Base-by-base conservation (phyloP, 1,140 invertebrate genomes). In the Drosophila nebulosa region DNA sequence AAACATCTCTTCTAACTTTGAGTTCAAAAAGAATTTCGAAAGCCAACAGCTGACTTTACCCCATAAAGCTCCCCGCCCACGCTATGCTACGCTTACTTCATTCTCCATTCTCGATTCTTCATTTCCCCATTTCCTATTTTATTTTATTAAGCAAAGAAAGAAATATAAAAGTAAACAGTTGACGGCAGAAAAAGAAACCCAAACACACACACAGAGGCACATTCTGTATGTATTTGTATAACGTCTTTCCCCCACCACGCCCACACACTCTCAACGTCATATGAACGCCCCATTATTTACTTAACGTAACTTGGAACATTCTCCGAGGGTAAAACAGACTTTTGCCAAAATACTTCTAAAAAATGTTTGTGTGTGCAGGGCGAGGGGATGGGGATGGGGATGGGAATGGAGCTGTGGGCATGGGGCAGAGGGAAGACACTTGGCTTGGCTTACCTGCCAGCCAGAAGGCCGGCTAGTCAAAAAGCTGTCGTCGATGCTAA, bases 301-400 rank as follows among this genome's bases (percentile, higher is more conserved):
- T 86, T 86, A 86, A 86, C 81, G 85, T 86, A 86, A 86, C 83
- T 86, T 86, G 85, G 85, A 86, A 88, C 81, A 86, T 81, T 74
- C 74, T 67, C 77, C 14, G 39, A 46, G 39, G 39, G 39, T 46
- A 56, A 59, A 79, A 51, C 56, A 74, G 62, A 62, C 39, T 26
- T 26, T 76, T 65, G 79, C 73, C 75, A 69, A 74, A 86, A 86
- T 74, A 68, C n/a, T n/a, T n/a, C n/a, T 61, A 30, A 64, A 68
- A 76, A 52, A 66, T 22, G 59, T 16, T 42, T 58, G 59, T 39
- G 57, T 9, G 50, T 16, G 35, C 64, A 64, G 64, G 42, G n/a
- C n/a, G n/a, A n/a, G 35, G 51, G 9, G 27, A 32, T 5, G 14
- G 21, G 12, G 51, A 6, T 6, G 27, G 27, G 27, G 27, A n/a